Evolutionary conservation across 2,888 invertebrate genomes (phyloP), one percentile per base, ranked within the genome.

Genomic region (Pardosa pseudoannulata): DNA sequence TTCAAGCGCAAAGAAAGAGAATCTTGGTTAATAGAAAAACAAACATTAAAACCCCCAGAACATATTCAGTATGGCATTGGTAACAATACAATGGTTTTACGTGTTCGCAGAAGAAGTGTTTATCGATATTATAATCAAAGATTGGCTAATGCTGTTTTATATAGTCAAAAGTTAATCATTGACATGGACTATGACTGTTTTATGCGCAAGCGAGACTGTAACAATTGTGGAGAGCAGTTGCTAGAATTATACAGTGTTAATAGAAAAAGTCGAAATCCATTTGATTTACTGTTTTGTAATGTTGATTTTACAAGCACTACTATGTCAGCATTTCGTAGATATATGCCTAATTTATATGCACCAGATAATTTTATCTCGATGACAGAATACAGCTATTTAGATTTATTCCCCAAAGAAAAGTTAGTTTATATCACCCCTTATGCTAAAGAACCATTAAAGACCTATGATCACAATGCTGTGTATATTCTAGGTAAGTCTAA

Each of bases 361-460:
- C 78, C 82, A 6, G 94, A 94, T 91, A 96, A 95, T 91, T 96
- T 96, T 0, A 89, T 96, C 68, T 94, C 95, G 90, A 90, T 96
- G 0, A 95, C 95, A 62, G 91, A 93, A 32, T 90, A 95, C 90
- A 95, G 95, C 90, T 96, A 95, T 91, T 92, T 96, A 79, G 95
- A 98, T 88, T n/a, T 95, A 13, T 98, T 96, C 91, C 95, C 96
- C 0, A 96, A 94, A 91, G 93, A 96, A 7, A 93, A 94, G 88
- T 92, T 98, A 31, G 95, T 98, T 0, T 98, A 98, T 91, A 93
- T 98, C 56, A 96, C 97, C 13, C 97, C 98, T 9, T 95, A 98
- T 91, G 95, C 96, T 89, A 92, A 93, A 23, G 93, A 94, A 76
- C 94, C 94, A 90, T 90, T 98, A 89, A 91, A 91, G 0, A 91